Base-by-base conservation (phyloP, 2,797 vertebrate species). In the Kryptolebias ocellatus region DNA sequence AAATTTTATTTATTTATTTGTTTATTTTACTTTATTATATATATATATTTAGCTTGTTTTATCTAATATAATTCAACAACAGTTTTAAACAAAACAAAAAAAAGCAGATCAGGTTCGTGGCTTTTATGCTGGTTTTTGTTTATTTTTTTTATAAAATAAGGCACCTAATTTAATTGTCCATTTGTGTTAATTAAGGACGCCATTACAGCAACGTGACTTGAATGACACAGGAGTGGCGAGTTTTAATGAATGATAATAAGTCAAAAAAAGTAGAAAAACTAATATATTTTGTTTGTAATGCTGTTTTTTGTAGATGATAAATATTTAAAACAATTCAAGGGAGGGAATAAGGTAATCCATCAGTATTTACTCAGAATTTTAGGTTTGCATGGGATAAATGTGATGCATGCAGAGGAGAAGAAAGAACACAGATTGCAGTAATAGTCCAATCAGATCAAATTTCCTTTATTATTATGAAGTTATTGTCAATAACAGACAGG, bases 1-100 rank as follows among this genome's bases (percentile, higher is more conserved):
- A 64, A 50, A 55, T 53, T 18, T 65, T 37, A 62, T 54, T 70
- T 75, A 70, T 9, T 4, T 37, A 10, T 39, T 10, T 10, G 10
- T 39, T 10, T 10, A 8, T 39, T 39, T 12, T 10, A 10, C 37
- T 12, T 29, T 50, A 45, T 77, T 63, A 53, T 53, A 46, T 72
- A 24, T 24, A 24, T 24, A 24, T 24, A 24, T 24, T 55, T 67
- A 52, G 14, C 20, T 3, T 10, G 3, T 12, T 12, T 27, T 64
- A 4, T 52, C 16, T 61, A 5, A 53, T 17, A 12, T 15, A 31
- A 18, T 4, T 18, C 27, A 45, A 53, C 3, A 10, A 4, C 3
- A 17, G 27, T 42, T 17, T 16, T 1, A 24, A 24, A 24, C 20
- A 24, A 24, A 0, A 39, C 31, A 4, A 8, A 2, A 46, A 42